phyloP scores from a whole-genome alignment of 1,140 invertebrate genomes.

The Euglossa dilemma region DNA sequence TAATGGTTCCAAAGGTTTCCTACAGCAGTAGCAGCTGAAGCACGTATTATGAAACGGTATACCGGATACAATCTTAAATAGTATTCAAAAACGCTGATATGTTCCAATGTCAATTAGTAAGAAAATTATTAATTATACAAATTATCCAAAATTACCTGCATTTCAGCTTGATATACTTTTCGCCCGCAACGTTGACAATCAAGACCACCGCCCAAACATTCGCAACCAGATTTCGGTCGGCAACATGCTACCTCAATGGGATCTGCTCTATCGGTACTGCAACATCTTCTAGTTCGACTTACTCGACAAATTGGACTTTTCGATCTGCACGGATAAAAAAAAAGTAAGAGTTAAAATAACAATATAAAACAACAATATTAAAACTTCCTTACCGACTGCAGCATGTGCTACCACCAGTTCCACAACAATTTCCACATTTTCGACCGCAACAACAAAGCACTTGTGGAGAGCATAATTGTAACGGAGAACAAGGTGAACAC shows the following conservation, averaged over 20 bases:
- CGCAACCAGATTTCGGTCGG: conserved; percentile 63
- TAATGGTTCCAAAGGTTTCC: conserved; percentile 80
- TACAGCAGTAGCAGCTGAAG: conserved; percentile 83
- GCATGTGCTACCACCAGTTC: conserved; percentile 26
- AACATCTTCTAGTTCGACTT: conserved; percentile 27
- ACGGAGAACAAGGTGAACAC: conserved; percentile 64
- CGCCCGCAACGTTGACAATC: conserved; percentile 76
- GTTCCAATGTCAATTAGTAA: not conserved
- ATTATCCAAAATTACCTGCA: conserved; percentile 71
- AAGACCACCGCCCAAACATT: conserved; percentile 74
- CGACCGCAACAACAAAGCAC: conserved; percentile 53
- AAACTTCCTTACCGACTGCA: conserved; percentile 61
- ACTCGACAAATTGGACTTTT: conserved; percentile 49
- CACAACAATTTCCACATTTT: conserved; percentile 43
- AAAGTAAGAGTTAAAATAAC: conserved; percentile 34
- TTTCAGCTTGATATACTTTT: conserved; percentile 78
- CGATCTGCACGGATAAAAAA: conserved; percentile 41
- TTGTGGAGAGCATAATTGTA: conserved; percentile 55
- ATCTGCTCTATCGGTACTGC: conserved; percentile 25
- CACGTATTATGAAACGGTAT: conserved; percentile 81
- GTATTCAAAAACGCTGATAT: not conserved
- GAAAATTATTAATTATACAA: not conserved
- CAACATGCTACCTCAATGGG: conserved; percentile 33
- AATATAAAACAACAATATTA: not conserved
- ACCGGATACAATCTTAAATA: conserved; percentile 74